Conservation (phyloP, 2,113 vertebrate species). For the Uria aalge region DNA sequence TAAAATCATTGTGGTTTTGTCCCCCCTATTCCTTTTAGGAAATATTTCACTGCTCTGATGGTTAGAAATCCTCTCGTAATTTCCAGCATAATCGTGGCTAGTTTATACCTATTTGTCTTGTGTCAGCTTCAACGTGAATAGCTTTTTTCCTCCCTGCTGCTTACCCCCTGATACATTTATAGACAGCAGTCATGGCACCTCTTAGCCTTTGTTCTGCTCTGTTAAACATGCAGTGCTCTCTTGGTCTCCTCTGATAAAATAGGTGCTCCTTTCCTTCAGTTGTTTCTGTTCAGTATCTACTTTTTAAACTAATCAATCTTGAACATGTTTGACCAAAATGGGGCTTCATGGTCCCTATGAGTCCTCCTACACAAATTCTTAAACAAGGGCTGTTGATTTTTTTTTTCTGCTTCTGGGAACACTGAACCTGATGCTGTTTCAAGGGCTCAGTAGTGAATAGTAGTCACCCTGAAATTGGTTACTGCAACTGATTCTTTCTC, state of each 20-base stretch:
- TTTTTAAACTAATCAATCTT: neutral
- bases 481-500: neutral
- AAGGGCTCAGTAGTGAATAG: neutral
- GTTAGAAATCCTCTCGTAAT: conserved; percentile 1
- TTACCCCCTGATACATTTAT: neutral
- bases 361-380: neutral
- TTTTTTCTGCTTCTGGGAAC: neutral
- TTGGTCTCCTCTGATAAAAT: neutral
- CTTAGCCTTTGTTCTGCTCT: conserved; percentile 36
- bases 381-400: neutral
- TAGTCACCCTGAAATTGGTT: neutral
- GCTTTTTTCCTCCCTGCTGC: conserved; percentile 42
- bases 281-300: neutral
- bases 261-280: neutral
- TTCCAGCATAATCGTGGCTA: neutral
- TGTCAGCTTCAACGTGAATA: conserved; percentile 28
- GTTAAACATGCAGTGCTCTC: neutral
- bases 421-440: neutral
- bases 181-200: neutral
- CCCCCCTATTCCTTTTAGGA: neutral
- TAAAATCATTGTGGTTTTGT: neutral
- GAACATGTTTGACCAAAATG: neutral
- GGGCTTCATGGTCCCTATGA: accelerated
- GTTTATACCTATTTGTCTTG: conserved; percentile 36
- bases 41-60: neutral